Evolutionary conservation across 2,888 invertebrate species (phyloP).

Genomic region (Sicus ferrugineus): DNA sequence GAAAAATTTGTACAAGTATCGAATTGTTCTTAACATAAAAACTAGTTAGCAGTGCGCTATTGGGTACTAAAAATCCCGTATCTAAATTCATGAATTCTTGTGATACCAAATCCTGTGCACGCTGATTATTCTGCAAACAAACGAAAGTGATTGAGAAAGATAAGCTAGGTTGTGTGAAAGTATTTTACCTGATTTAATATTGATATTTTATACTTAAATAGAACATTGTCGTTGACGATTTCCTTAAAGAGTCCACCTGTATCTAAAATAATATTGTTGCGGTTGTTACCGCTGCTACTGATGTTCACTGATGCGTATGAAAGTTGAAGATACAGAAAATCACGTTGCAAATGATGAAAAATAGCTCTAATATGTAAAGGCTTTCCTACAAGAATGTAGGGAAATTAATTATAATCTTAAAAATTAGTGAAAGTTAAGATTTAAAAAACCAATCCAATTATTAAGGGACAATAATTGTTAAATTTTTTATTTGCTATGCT

Average conservation of each 20-base stretch:
- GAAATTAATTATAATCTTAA: not conserved
- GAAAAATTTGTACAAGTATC: conserved; percentile 67
- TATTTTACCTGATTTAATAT: conserved; percentile 60
- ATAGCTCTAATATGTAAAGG: conserved; percentile 57
- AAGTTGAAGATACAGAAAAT: conserved; percentile 58
- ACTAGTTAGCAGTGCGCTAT: conserved; percentile 64
- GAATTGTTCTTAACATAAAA: conserved; percentile 66
- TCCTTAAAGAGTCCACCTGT: conserved; percentile 59
- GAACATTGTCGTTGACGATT: conserved; percentile 49
- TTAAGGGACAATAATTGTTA: not conserved
- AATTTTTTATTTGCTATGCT: not conserved
- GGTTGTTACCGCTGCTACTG: conserved; percentile 38
- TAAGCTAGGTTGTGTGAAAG: too few species aligned
- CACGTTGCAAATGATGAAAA: conserved; percentile 63
- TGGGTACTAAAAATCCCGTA: conserved; percentile 66
- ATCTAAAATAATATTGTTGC: conserved; percentile 58
- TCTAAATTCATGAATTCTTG: conserved; percentile 59
- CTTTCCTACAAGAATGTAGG: conserved; percentile 50
- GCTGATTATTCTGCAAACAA: conserved; percentile 48
- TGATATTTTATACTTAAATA: conserved; percentile 60
- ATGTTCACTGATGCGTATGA: conserved; percentile 44
- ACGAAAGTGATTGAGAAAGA: not conserved
- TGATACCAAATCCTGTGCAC: conserved; percentile 57
- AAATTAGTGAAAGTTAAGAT: not conserved
- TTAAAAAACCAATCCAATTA: not conserved